Conservation (phyloP, 2,113 vertebrate species). For the Ammodytes dubius region DNA sequence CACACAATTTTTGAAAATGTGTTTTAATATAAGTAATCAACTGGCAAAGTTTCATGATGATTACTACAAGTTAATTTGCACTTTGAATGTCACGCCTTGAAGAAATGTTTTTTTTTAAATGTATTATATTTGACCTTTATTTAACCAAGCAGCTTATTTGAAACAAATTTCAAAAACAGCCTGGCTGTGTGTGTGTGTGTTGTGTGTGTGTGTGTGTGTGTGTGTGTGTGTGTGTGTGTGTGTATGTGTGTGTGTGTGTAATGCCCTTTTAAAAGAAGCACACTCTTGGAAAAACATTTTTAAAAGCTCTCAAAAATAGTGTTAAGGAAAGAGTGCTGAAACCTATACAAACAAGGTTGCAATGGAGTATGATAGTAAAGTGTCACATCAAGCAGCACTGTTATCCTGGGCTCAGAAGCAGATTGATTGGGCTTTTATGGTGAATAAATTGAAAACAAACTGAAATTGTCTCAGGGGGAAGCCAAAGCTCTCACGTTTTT, state of each 20-base stretch:
- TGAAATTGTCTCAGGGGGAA: slow-evolving; percentile 27
- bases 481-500: slow-evolving; percentile 7
- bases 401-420: slow-evolving; percentile 18
- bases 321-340: slow-evolving; percentile 29
- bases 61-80: too few relatives aligned
- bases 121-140: too few relatives aligned
- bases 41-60: too few relatives aligned
- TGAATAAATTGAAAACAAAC: slow-evolving; percentile 9
- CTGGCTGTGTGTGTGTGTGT: too few relatives aligned
- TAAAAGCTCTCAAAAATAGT: slow-evolving; percentile 46
- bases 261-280: slow-evolving; percentile 29
- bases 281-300: slow-evolving; percentile 33
- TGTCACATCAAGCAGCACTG: slow-evolving; percentile 18
- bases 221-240: slow-evolving; percentile 9
- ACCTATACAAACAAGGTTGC: slow-evolving; percentile 43
- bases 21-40: too few relatives aligned
- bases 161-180: too few relatives aligned
- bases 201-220: too few relatives aligned
- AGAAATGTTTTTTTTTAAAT: too few relatives aligned
- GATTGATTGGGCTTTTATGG: slow-evolving; percentile 41
- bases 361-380: slow-evolving; percentile 40
- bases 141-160: too few relatives aligned
- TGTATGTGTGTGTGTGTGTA: background rate
- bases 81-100: too few relatives aligned
- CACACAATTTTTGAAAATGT: too few relatives aligned